Evolutionary conservation across 2,113 vertebrate species (phyloP).

Genomic region (Sorex araneus): DNA sequence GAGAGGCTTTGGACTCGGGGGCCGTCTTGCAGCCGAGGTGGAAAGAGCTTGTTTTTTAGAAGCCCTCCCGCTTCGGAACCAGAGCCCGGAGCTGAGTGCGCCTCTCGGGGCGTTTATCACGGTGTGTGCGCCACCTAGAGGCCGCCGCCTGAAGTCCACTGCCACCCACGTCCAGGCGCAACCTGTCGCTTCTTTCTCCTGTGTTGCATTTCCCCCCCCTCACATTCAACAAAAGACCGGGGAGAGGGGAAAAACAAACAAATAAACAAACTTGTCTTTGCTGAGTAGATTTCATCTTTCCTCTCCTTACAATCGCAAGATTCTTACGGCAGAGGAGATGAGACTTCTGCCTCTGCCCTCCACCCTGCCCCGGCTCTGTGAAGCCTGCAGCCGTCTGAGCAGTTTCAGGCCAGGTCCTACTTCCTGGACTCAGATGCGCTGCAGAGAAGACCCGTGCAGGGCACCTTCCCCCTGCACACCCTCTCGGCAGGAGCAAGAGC

Average conservation of each 20-base stretch:
- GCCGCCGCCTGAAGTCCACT: slow-evolving; percentile 47
- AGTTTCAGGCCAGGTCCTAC: not conserved
- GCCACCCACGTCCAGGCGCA: not conserved
- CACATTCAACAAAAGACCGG: not conserved
- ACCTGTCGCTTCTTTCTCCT: not conserved
- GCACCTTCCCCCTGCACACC: too few relatives aligned
- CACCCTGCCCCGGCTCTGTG: not conserved
- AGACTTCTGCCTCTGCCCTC: not conserved
- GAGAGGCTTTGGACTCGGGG: not conserved
- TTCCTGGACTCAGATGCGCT: too few relatives aligned
- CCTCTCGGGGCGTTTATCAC: slow-evolving; percentile 32
- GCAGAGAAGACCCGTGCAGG: too few relatives aligned
- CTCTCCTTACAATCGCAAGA: not conserved
- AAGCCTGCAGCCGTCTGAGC: not conserved
- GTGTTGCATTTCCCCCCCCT: not conserved
- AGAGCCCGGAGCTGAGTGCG: not conserved
- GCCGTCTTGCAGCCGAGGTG: not conserved
- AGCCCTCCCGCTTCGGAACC: not conserved
- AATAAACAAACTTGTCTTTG: not conserved
- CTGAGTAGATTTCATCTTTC: not conserved
- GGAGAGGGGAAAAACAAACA: not conserved
- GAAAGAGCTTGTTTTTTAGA: not conserved
- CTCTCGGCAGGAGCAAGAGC: rapidly evolving
- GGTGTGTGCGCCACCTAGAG: slow-evolving; percentile 75
- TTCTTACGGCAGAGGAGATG: not conserved